A percentile compares a stretch with the other conserved stretches of the same genome.
Conservation (phyloP, 1,140 invertebrate species). For the Amphibalanus amphitrite region DNA sequence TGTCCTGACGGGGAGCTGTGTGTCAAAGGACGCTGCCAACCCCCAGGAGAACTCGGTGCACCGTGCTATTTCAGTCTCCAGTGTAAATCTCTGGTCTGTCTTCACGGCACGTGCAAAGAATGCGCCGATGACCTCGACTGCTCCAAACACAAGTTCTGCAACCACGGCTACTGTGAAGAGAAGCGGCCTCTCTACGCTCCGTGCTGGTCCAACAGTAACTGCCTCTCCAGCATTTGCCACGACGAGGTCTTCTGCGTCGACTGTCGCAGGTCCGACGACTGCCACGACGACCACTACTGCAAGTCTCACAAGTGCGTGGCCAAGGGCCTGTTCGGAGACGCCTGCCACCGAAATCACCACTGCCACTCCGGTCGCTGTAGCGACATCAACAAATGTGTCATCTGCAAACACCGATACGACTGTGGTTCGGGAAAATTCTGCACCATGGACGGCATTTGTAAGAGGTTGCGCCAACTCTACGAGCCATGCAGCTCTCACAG, state of each 20-base stretch:
- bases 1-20: background rate
- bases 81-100: too few species aligned
- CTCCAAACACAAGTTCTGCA: background rate
- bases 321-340: background rate
- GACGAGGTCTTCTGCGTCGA: background rate
- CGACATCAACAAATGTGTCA: background rate
- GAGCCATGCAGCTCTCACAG: background rate
- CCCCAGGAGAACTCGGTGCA: too few species aligned
- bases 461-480: background rate
- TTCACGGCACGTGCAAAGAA: background rate
- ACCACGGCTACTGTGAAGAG: background rate
- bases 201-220: background rate
- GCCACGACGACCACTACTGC: background rate
- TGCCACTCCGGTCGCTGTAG: background rate
- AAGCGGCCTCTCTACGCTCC: background rate
- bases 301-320: background rate
- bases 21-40: background rate
- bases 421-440: background rate
- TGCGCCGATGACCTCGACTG: background rate
- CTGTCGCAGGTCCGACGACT: background rate
- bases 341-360: background rate
- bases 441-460: background rate
- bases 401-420: background rate
- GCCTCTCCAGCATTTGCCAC: background rate
- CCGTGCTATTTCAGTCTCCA: background rate